Conservation (phyloP, 1,140 invertebrate species). For the Caenorhabditis latens region DNA sequence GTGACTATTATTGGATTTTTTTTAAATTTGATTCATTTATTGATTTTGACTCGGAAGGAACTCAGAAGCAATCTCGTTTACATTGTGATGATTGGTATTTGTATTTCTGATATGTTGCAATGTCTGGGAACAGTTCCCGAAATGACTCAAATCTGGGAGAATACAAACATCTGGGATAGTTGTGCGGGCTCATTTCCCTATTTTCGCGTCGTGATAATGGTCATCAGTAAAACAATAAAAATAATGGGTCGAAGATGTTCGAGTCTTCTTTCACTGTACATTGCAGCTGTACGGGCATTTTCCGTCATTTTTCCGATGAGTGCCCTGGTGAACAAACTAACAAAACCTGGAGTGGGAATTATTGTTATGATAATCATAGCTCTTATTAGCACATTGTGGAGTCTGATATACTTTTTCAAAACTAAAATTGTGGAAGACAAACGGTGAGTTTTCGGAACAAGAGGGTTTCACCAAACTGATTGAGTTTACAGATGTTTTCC, state of each 20-base stretch:
- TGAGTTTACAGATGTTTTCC: too few relatives aligned
- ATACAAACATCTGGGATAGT: background rate
- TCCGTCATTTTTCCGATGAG: background rate
- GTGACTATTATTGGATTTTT: background rate
- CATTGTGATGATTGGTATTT: background rate
- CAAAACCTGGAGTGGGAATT: background rate
- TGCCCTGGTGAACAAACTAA: background rate
- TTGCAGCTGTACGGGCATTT: background rate
- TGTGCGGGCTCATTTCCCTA: background rate
- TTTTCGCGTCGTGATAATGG: background rate
- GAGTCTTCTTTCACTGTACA: background rate
- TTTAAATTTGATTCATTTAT: background rate
- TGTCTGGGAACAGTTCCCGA: background rate
- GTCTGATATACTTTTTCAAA: background rate
- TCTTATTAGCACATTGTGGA: background rate
- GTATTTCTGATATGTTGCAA: background rate
- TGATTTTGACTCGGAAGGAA: background rate
- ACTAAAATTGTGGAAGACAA: background rate
- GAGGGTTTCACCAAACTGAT: too few relatives aligned
- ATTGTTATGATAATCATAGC: background rate
- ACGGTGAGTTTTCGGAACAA: background rate
- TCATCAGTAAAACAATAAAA: background rate
- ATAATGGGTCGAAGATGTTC: conserved; percentile 1
- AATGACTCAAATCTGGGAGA: background rate
- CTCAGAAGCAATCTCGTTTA: background rate